phyloP scores from a whole-genome alignment of 2,113 vertebrate genomes.

The Microcebus ravelobensis region DNA sequence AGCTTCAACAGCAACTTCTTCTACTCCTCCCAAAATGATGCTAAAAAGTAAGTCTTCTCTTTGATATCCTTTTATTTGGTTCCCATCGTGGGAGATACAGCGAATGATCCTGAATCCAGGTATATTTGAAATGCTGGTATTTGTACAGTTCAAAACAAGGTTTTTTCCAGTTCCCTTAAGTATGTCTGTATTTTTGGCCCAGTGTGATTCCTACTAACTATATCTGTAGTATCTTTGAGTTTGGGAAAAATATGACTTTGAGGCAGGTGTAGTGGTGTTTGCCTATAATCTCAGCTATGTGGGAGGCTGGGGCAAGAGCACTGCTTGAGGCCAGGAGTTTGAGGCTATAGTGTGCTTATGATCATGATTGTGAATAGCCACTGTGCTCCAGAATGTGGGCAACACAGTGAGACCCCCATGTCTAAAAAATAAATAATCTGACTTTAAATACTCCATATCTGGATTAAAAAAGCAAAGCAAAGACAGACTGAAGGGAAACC shows the following conservation, averaged over 20 bases:
- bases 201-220: background rate
- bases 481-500: background rate
- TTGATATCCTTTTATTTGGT: background rate
- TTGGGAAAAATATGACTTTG: background rate
- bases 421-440: background rate
- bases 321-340: background rate
- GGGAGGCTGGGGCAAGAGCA: background rate
- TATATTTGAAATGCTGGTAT: background rate
- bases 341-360: background rate
- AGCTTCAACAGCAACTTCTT: constrained; percentile 72
- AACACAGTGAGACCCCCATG: background rate
- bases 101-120: background rate
- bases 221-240: background rate
- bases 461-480: background rate
- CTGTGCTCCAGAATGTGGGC: background rate
- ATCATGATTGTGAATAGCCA: background rate
- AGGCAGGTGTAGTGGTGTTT: background rate
- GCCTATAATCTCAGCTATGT: background rate
- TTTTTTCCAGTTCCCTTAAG: background rate
- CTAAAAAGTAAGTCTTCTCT: constrained; percentile 88
- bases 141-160: background rate
- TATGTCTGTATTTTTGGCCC: background rate
- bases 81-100: background rate
- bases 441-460: background rate
- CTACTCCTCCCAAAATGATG: constrained; percentile 85